These are phyloP conservation scores for Epinephelus cyanopodus DNA, from an alignment of 2,113 vertebrate species.

Conservation along the genomic window DNA sequence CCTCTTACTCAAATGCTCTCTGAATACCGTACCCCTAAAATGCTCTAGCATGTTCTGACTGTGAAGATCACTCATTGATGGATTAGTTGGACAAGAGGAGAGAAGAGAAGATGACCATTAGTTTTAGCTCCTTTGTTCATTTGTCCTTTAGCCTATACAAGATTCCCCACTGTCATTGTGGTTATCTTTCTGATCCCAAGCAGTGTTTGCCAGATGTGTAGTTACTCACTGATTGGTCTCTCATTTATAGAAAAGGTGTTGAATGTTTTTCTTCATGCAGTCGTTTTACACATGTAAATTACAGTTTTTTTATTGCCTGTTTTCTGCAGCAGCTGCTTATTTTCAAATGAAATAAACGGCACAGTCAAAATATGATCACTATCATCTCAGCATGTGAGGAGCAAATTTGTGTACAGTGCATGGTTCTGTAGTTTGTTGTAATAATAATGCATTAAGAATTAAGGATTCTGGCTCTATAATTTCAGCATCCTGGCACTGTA, in stretches of 20 bases:
- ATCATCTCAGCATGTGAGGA: not conserved
- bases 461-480: not conserved
- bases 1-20: too few species aligned
- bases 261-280: not conserved
- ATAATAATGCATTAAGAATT: conserved; percentile 3
- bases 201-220: not conserved
- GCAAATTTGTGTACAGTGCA: not conserved
- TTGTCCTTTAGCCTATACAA: too few species aligned
- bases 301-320: not conserved
- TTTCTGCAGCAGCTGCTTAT: not conserved
- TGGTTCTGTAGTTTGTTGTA: not conserved
- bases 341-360: not conserved
- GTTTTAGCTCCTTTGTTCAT: too few species aligned
- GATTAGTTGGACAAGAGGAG: too few species aligned
- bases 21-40: too few species aligned
- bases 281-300: not conserved
- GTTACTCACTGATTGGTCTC: not conserved
- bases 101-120: too few species aligned
- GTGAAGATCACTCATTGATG: too few species aligned
- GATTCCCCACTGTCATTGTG: too few species aligned
- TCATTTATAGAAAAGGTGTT: not conserved
- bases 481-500: not conserved
- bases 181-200: not conserved
- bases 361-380: not conserved
- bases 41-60: too few species aligned